Evolutionary conservation across 2,888 invertebrate genomes (phyloP), one percentile per base, ranked within the genome.

Genomic region (Tanytarsus gracilentus): DNA sequence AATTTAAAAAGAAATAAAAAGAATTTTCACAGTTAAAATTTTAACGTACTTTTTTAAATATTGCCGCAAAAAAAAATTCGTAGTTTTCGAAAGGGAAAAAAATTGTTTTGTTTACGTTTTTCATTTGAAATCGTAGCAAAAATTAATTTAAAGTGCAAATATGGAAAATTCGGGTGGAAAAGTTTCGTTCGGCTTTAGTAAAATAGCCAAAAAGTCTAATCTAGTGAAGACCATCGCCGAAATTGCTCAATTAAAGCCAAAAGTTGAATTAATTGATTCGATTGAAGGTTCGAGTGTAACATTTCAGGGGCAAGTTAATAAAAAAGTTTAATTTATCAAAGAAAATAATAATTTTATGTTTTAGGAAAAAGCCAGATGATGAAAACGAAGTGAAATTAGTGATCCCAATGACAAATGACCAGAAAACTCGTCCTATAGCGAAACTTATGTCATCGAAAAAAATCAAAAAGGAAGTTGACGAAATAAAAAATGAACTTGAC

Each of bases 141-240:
- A 36, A 14, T 36, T 23, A 18, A 44, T 6, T 44, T 9, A 44
- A 44, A 44, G 16, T 44, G 23, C 4, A 25, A 7, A n/a, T 1
- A 49, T 49, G 49, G 16, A 16, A 14, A 49, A 49, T 49, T n/a
- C 14, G 30, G 18, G 16, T 16, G 9, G 18, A 18, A 88, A 88
- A 70, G 83, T 90, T 69, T 88, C 88, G 0, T 90, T 90, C 71
- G 83, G 86, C 51, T 90, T 90, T 73, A 81, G 77, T 66, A 89
- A 88, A 77, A 76, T 81, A 0, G 69, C 72, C 4, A 82, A 80
- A 65, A 82, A 81, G 66, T 64, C 76, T 5, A 71, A 70, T 61
- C 65, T 80, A 8, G 66, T 78, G 7, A 39, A 26, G 8, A 40
- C 7, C 9, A 36, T 7, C 7, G 11, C 5, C 8, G 25, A 21